phyloP scores from a whole-genome alignment of 2,113 vertebrate genomes.

The Pitta sordida region DNA sequence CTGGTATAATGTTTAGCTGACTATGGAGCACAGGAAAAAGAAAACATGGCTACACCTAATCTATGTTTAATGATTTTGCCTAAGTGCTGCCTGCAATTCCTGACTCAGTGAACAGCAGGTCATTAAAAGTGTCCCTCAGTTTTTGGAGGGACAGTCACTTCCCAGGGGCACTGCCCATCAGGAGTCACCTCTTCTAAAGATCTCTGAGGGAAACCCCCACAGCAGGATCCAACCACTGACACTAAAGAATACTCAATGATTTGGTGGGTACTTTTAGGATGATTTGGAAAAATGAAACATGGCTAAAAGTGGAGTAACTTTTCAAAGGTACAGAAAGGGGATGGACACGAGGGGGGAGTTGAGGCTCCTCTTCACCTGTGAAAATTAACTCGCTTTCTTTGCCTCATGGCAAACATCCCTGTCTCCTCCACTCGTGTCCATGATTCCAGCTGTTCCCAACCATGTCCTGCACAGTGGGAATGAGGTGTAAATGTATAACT shows the following conservation, averaged over 20 bases:
- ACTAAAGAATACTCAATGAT: background rate
- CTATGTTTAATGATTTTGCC: conserved; percentile 66
- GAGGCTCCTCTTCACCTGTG: background rate
- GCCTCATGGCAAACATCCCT: background rate
- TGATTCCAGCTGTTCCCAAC: background rate
- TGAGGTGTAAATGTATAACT: background rate
- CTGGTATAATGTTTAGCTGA: conserved; percentile 42
- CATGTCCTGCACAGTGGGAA: background rate
- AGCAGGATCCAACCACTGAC: background rate
- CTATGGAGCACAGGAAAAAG: conserved; percentile 43
- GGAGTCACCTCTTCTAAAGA: conserved; percentile 47
- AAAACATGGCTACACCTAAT: conserved; percentile 76
- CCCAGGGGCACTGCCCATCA: conserved; percentile 45
- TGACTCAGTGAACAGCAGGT: conserved; percentile 44
- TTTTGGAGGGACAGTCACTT: conserved; percentile 57
- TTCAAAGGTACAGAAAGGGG: background rate
- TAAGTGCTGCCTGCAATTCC: conserved; percentile 64
- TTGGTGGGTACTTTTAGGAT: background rate
- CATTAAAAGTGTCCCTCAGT: conserved; percentile 64
- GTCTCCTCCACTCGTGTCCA: background rate
- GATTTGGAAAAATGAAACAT: background rate
- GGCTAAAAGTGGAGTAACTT: background rate
- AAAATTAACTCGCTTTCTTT: background rate
- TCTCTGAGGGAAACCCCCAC: conserved; percentile 34
- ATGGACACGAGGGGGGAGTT: background rate